Percentiles rank a stretch among this genome's conserved stretches.
These are phyloP conservation scores for Callosobruchus maculatus DNA, from an alignment of 2,888 invertebrate genomes.

Conservation along the genomic window DNA sequence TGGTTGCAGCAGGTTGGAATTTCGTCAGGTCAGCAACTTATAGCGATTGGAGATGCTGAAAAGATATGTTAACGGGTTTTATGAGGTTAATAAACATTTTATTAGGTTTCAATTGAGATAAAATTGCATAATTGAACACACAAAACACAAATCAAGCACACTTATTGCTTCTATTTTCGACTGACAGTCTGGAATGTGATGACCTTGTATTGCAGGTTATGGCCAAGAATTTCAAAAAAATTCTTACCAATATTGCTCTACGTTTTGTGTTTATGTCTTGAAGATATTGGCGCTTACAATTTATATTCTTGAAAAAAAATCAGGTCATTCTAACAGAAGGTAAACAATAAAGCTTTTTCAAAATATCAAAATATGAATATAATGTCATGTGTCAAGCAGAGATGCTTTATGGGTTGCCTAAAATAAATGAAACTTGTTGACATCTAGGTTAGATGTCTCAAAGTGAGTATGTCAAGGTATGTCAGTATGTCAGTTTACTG, in stretches of 20 bases:
- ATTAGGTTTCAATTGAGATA: slow-evolving; percentile 22
- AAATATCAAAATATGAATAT: no score
- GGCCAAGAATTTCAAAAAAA: neutral
- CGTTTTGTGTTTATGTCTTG: neutral
- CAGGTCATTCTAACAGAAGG: no score
- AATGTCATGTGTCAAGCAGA: no score
- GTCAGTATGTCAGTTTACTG: no score
- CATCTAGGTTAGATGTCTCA: no score
- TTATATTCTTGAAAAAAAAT: neutral
- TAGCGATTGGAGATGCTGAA: neutral
- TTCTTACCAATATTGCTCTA: neutral
- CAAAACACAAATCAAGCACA: neutral
- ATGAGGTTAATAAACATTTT: slow-evolving; percentile 19
- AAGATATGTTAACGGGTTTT: slow-evolving; percentile 6
- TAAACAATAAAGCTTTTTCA: no score
- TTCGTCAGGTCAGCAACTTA: neutral
- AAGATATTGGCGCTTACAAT: neutral
- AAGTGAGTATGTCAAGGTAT: no score
- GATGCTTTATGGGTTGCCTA: no score
- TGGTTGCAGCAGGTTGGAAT: neutral
- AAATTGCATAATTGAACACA: slow-evolving; percentile 30
- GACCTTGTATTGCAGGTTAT: neutral
- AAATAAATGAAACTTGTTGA: no score
- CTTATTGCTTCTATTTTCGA: neutral
- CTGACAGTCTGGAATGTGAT: neutral